A percentile compares a stretch with the other conserved stretches of the same genome.
Conservation (phyloP, 2,113 vertebrate species). For the Machaerirhynchus nigripectus region DNA sequence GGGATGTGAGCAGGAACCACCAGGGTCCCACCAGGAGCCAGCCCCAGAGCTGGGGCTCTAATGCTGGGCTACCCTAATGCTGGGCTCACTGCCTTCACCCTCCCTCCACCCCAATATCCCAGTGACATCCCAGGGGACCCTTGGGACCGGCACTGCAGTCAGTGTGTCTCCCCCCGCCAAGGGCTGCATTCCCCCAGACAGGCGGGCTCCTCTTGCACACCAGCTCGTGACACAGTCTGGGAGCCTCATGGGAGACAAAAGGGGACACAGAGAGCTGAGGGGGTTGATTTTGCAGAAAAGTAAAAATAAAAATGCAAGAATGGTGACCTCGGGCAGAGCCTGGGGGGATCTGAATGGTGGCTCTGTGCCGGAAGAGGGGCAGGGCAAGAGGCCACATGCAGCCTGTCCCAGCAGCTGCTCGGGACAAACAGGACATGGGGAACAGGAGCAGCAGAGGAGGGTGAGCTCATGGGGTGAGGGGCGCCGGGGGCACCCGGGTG, state of each 20-base stretch:
- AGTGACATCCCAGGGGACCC: background rate
- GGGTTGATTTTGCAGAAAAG: background rate
- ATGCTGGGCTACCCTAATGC: too few relatives aligned
- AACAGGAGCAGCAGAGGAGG: background rate
- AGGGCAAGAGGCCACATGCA: conserved; percentile 12
- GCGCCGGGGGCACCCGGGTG: accelerated
- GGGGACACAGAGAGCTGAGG: background rate
- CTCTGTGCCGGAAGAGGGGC: conserved; percentile 12
- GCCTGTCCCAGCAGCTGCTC: background rate
- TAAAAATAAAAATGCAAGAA: conserved; percentile 36
- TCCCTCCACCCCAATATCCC: background rate
- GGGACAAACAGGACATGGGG: background rate
- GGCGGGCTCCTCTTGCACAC: accelerated
- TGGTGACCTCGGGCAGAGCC: conserved; percentile 13
- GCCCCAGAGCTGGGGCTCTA: background rate
- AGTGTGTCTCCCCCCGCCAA: accelerated
- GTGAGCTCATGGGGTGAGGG: background rate
- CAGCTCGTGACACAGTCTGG: background rate
- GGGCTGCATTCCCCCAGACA: background rate
- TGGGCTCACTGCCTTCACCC: accelerated
- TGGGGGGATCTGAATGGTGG: conserved; percentile 27
- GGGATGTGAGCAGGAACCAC: background rate
- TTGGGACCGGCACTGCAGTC: background rate
- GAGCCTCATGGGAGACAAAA: background rate
- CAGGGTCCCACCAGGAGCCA: background rate